Evolutionary conservation across 2,797 vertebrate species (phyloP), one percentile per base, ranked within the genome.

Genomic region (Cottoperca gobio): DNA sequence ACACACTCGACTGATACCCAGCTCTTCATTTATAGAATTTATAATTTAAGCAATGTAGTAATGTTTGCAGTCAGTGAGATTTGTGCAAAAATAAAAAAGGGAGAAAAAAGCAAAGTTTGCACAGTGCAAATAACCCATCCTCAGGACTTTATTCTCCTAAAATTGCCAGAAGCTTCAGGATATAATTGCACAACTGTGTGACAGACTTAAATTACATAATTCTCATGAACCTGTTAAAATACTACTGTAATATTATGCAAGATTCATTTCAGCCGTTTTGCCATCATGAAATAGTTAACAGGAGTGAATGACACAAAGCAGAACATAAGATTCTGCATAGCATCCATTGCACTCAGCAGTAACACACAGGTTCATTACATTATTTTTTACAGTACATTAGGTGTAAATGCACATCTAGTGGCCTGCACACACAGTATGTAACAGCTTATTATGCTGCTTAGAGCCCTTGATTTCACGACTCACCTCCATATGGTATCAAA

Each of bases 401-500:
- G 57, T 71, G 8, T 14, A 63, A 70, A 61, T 31, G 28, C 21
- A 57, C 21, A 76, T 45, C 0, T 52, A 43, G 5, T 11, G 2
- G 26, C 14, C 8, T 48, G 13, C 50, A 35, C 23, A 57, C 66
- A 45, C 24, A 55, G 45, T 60, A 39, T 2, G 48, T 43, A 26
- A 57, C 62, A 39, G 23, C 23, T 53, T 55, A 74, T 69, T 42
- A 42, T 60, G n/a, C 14, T 19, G 16, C 89, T 81, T 70, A 21
- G 19, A 49, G 23, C 1, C 6, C 68, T 9, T 57, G 8, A 72
- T 61, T 49, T 48, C 10, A 52, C 5, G 12, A 82, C 97, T 95
- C 94, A 98, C 98, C 98, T 89, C 98, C 98, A 91, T 96, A 98
- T 39, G 98, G 98, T 88, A 99, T 99, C 91, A 99, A 90, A 95